Percentiles rank a stretch among this genome's conserved stretches.
These are phyloP conservation scores for Thymallus thymallus DNA, from an alignment of 2,113 vertebrate species.

Conservation along the genomic window DNA sequence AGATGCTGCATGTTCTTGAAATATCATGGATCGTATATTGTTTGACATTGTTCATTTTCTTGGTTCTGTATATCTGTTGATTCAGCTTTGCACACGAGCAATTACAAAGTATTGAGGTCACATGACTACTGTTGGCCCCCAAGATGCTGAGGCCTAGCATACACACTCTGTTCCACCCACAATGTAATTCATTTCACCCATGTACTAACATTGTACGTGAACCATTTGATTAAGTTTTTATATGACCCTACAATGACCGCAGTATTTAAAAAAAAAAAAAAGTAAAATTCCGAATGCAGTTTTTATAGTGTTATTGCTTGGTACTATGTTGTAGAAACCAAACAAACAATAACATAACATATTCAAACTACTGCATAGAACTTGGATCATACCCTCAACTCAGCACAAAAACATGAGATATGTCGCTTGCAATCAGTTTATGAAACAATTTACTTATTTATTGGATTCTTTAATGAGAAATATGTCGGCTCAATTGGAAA, in stretches of 20 bases:
- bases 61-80: not conserved
- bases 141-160: not conserved
- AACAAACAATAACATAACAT: slow-evolving; percentile 7
- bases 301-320: slow-evolving; percentile 25
- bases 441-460: not conserved
- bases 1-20: not conserved
- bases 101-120: not conserved
- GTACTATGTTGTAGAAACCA: slow-evolving; percentile 14
- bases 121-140: not conserved
- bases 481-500: too few species aligned
- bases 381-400: not conserved
- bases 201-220: not conserved
- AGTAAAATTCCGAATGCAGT: slow-evolving; percentile 1
- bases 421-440: not conserved
- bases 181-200: not conserved
- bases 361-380: not conserved
- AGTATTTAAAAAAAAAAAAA: slow-evolving; percentile 11
- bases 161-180: not conserved
- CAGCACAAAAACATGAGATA: not conserved
- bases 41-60: not conserved
- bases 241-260: not conserved
- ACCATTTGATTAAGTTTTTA: not conserved
- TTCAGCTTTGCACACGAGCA: not conserved
- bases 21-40: not conserved
- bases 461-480: not conserved